phyloP scores from a whole-genome alignment of 2,888 invertebrate species.

The Eueremaeus valkanovi region DNA sequence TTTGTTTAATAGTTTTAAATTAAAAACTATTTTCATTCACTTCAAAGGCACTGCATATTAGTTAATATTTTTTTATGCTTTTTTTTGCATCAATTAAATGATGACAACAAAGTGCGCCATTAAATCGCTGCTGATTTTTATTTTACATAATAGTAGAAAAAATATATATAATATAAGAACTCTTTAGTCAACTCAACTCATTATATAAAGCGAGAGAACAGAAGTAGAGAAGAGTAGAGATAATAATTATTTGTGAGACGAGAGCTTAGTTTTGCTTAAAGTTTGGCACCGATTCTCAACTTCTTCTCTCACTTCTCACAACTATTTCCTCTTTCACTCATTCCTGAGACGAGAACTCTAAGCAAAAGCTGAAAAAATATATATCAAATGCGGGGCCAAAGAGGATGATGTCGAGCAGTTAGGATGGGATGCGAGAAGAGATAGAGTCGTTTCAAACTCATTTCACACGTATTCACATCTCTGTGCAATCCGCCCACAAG shows the following conservation, averaged over 20 bases:
- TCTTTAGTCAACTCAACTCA: not conserved
- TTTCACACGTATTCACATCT: not conserved
- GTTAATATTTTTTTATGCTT: not conserved
- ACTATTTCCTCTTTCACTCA: slow-evolving; percentile 9
- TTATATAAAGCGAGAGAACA: not conserved
- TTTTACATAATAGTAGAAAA: not conserved
- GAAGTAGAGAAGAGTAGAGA: not conserved
- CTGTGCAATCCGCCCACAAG: slow-evolving; percentile 1
- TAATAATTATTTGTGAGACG: not conserved
- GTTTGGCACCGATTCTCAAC: slow-evolving; percentile 21
- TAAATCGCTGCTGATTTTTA: not conserved
- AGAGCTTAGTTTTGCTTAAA: not conserved
- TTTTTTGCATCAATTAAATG: not conserved
- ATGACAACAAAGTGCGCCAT: not conserved
- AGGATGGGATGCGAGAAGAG: not conserved
- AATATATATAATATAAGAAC: not conserved
- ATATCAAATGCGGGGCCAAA: slow-evolving; percentile 23
- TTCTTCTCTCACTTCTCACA: not conserved
- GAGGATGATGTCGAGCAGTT: not conserved
- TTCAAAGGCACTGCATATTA: not conserved
- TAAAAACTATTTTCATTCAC: not conserved
- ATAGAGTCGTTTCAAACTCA: slow-evolving; percentile 14
- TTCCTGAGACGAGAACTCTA: slow-evolving; percentile 13
- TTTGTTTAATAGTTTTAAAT: not conserved
- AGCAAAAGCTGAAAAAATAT: slow-evolving; percentile 18